These are phyloP conservation scores for Drosophila nikananu DNA, from an alignment of 1,140 invertebrate species.

Conservation along the genomic window DNA sequence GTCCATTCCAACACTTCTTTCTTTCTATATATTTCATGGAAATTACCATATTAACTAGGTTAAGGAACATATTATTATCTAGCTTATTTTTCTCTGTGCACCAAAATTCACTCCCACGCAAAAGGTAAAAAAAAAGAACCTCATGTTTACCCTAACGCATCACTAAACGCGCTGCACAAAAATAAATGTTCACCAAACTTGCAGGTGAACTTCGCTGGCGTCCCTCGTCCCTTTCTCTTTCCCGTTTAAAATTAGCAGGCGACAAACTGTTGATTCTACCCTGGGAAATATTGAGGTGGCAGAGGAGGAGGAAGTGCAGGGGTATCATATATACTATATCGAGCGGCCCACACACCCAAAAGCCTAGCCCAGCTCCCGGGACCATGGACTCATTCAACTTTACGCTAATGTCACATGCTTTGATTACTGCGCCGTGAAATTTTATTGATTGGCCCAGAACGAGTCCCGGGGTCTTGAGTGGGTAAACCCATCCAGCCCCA, in stretches of 20 bases:
- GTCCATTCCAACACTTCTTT: too few species aligned
- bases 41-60: too few species aligned
- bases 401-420: conserved; percentile 84
- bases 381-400: conserved; percentile 79
- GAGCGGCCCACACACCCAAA: conserved; percentile 59
- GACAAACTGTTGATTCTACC: conserved; percentile 80
- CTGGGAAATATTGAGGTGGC: conserved; percentile 4
- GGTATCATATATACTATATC: conserved; percentile 50
- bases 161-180: conserved; percentile 70
- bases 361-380: conserved; percentile 50
- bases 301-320: neutral
- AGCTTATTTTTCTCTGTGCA: neutral
- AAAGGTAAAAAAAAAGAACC: neutral
- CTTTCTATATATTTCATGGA: too few species aligned
- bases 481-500: conserved; percentile 24
- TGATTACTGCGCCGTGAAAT: conserved; percentile 84
- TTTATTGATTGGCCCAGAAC: conserved; percentile 81
- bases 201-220: conserved; percentile 63
- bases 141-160: conserved; percentile 68
- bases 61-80: too few species aligned
- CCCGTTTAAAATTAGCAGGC: conserved; percentile 73
- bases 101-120: conserved; percentile 9
- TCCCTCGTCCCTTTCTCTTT: neutral
- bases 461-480: conserved; percentile 32
- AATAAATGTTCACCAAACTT: conserved; percentile 69